These are phyloP conservation scores for Odontomachus brunneus DNA, from an alignment of 1,140 invertebrate genomes.

Conservation along the genomic window DNA sequence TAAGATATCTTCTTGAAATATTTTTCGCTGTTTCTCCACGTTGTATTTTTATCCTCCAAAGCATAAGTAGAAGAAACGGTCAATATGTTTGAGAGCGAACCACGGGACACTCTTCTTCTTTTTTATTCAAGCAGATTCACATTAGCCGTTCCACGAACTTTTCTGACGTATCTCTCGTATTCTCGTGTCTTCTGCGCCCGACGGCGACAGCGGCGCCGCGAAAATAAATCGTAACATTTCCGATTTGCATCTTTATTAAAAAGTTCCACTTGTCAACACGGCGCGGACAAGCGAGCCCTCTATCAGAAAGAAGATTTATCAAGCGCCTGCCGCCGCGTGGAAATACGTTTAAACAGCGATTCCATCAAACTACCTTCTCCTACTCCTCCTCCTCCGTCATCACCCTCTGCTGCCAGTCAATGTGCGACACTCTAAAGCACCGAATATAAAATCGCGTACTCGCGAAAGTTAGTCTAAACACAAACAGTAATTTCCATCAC, in stretches of 20 bases:
- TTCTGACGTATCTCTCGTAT: background rate
- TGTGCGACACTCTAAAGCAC: slow-evolving; percentile 26
- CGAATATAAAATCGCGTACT: slow-evolving; percentile 56
- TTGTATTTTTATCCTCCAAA: too few relatives aligned
- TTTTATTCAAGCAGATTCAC: too few relatives aligned
- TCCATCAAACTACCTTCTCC: slow-evolving; percentile 20
- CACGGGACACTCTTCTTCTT: too few relatives aligned
- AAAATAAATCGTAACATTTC: slow-evolving; percentile 48
- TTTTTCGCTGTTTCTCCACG: too few relatives aligned
- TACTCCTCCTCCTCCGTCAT: background rate
- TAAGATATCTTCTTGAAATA: too few relatives aligned
- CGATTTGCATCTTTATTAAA: slow-evolving; percentile 66
- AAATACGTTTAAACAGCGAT: slow-evolving; percentile 47
- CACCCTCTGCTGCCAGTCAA: too few relatives aligned
- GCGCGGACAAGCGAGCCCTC: slow-evolving; percentile 34
- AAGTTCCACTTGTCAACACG: slow-evolving; percentile 51
- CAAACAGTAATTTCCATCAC: slow-evolving; percentile 68
- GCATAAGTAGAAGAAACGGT: too few relatives aligned
- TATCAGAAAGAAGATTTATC: slow-evolving; percentile 52
- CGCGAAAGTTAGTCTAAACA: slow-evolving; percentile 58
- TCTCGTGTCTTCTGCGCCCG: slow-evolving; percentile 6
- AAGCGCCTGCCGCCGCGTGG: slow-evolving; percentile 21
- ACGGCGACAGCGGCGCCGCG: too few relatives aligned
- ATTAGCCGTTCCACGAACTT: background rate
- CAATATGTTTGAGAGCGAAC: too few relatives aligned